These are phyloP conservation scores for Diadophis punctatus DNA, from an alignment of 2,113 vertebrate genomes.

Conservation along the genomic window DNA sequence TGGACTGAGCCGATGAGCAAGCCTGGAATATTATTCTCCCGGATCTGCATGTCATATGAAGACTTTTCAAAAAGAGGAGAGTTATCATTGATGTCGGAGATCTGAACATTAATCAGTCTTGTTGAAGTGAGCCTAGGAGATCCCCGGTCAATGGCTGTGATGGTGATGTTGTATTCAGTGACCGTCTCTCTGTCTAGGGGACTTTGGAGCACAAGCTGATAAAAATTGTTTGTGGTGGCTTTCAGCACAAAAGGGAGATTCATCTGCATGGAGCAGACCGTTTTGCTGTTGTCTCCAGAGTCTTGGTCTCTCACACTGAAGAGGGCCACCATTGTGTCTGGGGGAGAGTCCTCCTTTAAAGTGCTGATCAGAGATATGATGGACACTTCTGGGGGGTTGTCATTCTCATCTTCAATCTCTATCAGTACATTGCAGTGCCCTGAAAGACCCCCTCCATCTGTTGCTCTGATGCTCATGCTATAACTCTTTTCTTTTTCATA, in stretches of 20 bases:
- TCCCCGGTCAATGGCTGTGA: no score
- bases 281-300: slow-evolving; percentile 16
- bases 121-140: background rate
- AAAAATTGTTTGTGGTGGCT: no score
- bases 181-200: no score
- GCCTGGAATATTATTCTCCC: slow-evolving; percentile 49
- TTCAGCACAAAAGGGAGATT: slow-evolving; percentile 16
- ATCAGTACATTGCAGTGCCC: no score
- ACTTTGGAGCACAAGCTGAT: no score
- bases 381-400: no score
- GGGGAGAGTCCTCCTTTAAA: slow-evolving; percentile 59
- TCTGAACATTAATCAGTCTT: background rate
- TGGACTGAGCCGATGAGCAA: slow-evolving; percentile 38
- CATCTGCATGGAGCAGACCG: slow-evolving; percentile 48
- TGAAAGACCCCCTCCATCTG: no score
- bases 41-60: slow-evolving; percentile 32
- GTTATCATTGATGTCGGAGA: background rate
- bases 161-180: no score
- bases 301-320: slow-evolving; percentile 56
- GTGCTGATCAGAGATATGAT: background rate
- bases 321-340: slow-evolving; percentile 54
- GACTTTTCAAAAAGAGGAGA: background rate
- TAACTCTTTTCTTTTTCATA: no score
- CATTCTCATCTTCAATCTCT: no score
- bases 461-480: no score